phyloP scores from a whole-genome alignment of 2,113 vertebrate genomes.

The Galbula dea region DNA sequence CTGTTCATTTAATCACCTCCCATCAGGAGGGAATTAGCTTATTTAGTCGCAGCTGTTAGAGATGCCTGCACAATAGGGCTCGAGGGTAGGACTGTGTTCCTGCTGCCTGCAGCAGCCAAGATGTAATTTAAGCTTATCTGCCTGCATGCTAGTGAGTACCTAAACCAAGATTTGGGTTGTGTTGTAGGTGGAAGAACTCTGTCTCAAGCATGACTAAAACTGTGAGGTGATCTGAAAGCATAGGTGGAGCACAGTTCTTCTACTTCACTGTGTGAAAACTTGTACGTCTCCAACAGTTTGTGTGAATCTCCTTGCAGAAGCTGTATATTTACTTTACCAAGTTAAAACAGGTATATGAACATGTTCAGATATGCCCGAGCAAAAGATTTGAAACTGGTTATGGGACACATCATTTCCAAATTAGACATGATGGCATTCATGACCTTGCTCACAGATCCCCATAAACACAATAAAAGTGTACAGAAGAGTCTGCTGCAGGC shows the following conservation, averaged over 20 bases:
- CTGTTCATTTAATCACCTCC: not conserved
- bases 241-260: not conserved
- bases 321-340: not conserved
- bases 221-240: not conserved
- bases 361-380: no score
- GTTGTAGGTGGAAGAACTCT: not conserved
- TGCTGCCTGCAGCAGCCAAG: not conserved
- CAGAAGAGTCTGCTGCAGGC: not conserved
- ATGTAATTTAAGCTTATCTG: not conserved
- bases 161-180: not conserved
- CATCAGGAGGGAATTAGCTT: not conserved
- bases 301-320: no score
- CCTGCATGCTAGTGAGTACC: not conserved
- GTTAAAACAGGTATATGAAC: not conserved
- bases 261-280: not conserved
- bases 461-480: not conserved
- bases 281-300: no score
- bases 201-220: not conserved
- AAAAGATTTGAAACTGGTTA: not conserved
- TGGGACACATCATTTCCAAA: not conserved
- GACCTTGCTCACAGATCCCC: not conserved
- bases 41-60: not conserved
- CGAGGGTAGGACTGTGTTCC: not conserved
- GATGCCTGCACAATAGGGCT: accelerated
- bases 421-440: not conserved